A percentile compares a stretch with the other conserved stretches of the same genome.
These are phyloP conservation scores for Sinocyclocheilus rhinocerous DNA, from an alignment of 2,113 vertebrate species.

Conservation along the genomic window DNA sequence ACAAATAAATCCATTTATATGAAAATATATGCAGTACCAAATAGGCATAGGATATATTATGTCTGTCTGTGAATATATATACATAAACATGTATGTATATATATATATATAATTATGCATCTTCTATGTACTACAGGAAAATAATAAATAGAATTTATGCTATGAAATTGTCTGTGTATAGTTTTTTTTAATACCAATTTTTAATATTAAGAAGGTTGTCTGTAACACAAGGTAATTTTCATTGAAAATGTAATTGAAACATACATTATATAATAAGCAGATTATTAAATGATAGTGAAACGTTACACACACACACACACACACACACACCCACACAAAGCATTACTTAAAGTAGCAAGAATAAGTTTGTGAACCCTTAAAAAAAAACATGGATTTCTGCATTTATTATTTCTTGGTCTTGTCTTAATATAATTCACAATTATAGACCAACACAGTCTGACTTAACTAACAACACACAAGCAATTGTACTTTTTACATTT, in stretches of 20 bases:
- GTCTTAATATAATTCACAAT: background rate
- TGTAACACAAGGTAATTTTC: background rate
- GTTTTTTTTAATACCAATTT: background rate
- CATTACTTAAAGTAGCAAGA: too few species aligned
- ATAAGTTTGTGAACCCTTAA: too few species aligned
- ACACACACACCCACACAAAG: background rate
- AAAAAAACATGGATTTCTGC: background rate
- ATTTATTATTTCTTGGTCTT: background rate
- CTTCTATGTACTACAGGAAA: constrained; percentile 65
- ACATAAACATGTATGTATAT: constrained; percentile 53
- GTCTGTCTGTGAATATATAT: constrained; percentile 28
- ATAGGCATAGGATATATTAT: too few species aligned
- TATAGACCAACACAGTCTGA: background rate
- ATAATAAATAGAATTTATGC: constrained; percentile 68
- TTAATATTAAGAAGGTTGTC: background rate
- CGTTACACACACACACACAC: background rate
- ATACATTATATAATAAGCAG: background rate
- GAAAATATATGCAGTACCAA: background rate
- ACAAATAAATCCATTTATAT: background rate
- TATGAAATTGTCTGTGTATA: constrained; percentile 43
- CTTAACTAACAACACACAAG: background rate
- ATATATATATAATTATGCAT: constrained; percentile 63
- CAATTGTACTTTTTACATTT: background rate
- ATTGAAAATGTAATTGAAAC: background rate
- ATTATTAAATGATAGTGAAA: background rate